phyloP scores from a whole-genome alignment of 1,140 invertebrate genomes.

The Drosophila takahashii region DNA sequence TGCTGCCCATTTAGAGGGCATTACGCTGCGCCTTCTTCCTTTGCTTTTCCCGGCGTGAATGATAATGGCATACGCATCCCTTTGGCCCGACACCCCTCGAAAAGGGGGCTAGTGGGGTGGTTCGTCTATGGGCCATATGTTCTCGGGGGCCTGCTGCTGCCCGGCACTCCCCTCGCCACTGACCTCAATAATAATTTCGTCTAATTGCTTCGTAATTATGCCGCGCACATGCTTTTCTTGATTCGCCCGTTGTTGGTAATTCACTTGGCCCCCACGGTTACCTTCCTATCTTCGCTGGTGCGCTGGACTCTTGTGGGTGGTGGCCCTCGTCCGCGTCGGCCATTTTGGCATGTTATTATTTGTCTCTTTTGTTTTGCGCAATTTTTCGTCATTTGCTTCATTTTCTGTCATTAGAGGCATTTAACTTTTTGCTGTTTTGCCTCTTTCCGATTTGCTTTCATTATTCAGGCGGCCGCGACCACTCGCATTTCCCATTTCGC shows the following conservation, averaged over 20 bases:
- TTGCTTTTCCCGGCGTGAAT: conserved; percentile 49
- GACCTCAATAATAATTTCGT: conserved; percentile 82
- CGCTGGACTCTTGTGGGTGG: conserved; percentile 8
- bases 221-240: conserved; percentile 79
- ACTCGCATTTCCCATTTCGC: conserved; percentile 56
- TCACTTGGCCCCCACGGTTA: conserved; percentile 42
- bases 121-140: conserved; percentile 64
- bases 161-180: conserved; percentile 24
- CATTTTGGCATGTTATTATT: conserved; percentile 78
- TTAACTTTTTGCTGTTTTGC: conserved; percentile 80
- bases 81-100: conserved; percentile 44
- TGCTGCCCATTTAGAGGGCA: conserved; percentile 43
- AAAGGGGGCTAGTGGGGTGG: not conserved
- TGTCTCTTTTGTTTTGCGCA: conserved; percentile 78
- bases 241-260: conserved; percentile 74
- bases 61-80: conserved; percentile 75
- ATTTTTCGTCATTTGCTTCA: conserved; percentile 80
- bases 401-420: conserved; percentile 81
- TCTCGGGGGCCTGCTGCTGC: conserved; percentile 22
- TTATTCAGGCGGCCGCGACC: conserved; percentile 59
- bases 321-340: conserved; percentile 25
- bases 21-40: conserved; percentile 29
- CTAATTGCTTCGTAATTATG: conserved; percentile 83
- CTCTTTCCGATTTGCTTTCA: conserved; percentile 73
- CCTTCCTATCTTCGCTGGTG: conserved; percentile 30